Percentiles rank a stretch among this genome's conserved stretches.
phyloP scores from a whole-genome alignment of 2,888 invertebrate genomes.

The Polyommatus icarus region DNA sequence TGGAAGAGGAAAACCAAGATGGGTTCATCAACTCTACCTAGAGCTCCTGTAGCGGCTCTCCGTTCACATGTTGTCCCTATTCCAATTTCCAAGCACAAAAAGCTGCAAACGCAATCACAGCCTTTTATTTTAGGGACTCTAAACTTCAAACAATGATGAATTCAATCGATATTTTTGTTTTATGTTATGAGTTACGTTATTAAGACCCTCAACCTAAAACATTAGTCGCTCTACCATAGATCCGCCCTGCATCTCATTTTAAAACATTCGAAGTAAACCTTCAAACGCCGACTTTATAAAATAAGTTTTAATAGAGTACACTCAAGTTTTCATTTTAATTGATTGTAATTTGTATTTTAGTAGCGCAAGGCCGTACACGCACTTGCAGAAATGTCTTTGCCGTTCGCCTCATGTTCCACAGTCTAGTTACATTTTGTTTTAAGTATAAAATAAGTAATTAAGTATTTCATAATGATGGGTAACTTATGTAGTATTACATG shows the following conservation, averaged over 20 bases:
- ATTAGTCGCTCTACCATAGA: conserved; percentile 2
- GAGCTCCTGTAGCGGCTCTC: neutral
- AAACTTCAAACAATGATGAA: neutral
- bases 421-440: conserved; percentile 8
- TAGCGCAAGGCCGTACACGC: conserved; percentile 28
- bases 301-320: conserved; percentile 27
- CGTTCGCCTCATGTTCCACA: conserved; percentile 16
- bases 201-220: conserved; percentile 1
- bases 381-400: conserved; percentile 27
- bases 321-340: conserved; percentile 25
- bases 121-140: too few species aligned
- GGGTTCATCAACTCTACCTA: neutral
- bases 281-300: conserved; percentile 10
- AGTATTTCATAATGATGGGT: neutral
- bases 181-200: neutral
- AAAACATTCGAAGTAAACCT: conserved; percentile 13
- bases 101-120: too few species aligned
- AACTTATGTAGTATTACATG: neutral
- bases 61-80: neutral
- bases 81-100: too few species aligned
- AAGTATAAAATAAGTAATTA: too few species aligned
- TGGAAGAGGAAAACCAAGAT: too few species aligned
- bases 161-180: neutral
- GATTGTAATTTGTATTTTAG: conserved; percentile 26
- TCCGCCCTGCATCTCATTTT: conserved; percentile 13